These are phyloP conservation scores for Uria lomvia DNA, from an alignment of 2,113 vertebrate species.

Conservation along the genomic window DNA sequence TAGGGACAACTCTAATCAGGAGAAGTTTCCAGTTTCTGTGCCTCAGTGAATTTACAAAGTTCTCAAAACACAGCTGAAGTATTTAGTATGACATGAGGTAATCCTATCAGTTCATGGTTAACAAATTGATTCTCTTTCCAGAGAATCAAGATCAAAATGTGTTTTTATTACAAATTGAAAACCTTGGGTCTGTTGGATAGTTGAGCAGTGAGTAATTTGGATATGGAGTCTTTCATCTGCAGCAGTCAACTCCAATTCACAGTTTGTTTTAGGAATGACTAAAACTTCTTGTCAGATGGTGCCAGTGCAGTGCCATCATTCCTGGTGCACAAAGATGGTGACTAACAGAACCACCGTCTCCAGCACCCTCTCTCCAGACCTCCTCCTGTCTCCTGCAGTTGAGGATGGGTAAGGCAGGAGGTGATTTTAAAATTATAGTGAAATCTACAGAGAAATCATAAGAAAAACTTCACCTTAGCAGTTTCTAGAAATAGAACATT, in stretches of 20 bases:
- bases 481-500: not conserved
- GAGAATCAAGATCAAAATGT: not conserved
- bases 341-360: not conserved
- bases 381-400: not conserved
- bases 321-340: not conserved
- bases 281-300: not conserved
- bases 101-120: not conserved
- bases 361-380: not conserved
- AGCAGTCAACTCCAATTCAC: not conserved
- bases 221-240: not conserved
- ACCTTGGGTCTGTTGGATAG: not conserved
- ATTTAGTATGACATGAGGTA: not conserved
- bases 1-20: not conserved
- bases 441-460: not conserved
- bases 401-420: not conserved
- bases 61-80: not conserved
- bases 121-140: not conserved
- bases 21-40: not conserved
- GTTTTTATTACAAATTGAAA: not conserved
- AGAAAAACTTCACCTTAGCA: not conserved
- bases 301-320: not conserved
- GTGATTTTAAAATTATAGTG: not conserved
- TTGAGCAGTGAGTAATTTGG: not conserved
- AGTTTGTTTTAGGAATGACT: not conserved
- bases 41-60: not conserved